These are phyloP conservation scores for Gastracanthus pulcherrimus DNA, from an alignment of 2,888 invertebrate genomes.

Conservation along the genomic window DNA sequence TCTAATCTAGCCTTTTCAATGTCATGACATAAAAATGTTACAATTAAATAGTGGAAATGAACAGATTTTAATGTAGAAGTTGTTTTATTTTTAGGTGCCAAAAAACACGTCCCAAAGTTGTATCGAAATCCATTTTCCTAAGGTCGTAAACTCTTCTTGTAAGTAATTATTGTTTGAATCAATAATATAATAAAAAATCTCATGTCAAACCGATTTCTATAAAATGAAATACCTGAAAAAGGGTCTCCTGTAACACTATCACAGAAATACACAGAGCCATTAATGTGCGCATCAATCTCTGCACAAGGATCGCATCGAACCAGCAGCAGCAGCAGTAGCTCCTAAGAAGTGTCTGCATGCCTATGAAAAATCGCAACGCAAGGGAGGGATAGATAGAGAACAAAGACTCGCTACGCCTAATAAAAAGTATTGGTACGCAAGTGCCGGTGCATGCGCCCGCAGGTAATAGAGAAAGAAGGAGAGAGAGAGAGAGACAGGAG, in stretches of 20 bases:
- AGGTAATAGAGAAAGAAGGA: constrained; percentile 11
- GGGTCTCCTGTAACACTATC: no score
- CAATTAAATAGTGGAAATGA: no score
- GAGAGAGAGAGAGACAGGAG: background rate
- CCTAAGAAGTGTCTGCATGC: constrained; percentile 39
- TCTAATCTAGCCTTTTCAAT: no score
- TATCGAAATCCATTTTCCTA: no score
- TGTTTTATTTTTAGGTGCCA: no score
- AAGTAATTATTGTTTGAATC: no score
- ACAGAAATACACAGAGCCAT: background rate
- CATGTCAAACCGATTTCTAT: background rate
- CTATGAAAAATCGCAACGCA: constrained; percentile 9
- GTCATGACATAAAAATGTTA: no score
- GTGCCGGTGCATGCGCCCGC: constrained; percentile 1
- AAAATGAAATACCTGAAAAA: background rate
- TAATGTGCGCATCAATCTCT: constrained; percentile 32
- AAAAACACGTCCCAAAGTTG: no score
- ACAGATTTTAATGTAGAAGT: no score
- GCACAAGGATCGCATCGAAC: constrained; percentile 31
- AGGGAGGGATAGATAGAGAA: background rate
- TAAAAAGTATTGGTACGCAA: constrained; percentile 45
- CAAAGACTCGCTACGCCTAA: constrained; percentile 40
- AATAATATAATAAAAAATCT: background rate
- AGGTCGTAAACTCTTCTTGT: no score
- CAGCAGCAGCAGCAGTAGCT: background rate